Conservation (phyloP, 2,888 invertebrate species). For the Thecocarcelia acutangulata region DNA sequence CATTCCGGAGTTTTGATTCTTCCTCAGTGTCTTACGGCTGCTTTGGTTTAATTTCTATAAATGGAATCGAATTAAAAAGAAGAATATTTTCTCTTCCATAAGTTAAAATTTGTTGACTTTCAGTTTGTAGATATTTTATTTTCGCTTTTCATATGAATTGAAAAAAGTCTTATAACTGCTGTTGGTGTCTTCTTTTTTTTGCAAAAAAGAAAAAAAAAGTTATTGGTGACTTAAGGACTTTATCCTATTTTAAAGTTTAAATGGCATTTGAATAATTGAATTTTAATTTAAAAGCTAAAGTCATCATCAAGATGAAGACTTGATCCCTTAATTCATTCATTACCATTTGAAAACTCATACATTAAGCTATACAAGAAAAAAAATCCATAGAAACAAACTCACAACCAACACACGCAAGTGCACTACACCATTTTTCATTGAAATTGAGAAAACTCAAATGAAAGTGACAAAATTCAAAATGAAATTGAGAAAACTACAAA, state of each 20-base stretch:
- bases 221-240: slow-evolving; percentile 39
- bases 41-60: slow-evolving; percentile 14
- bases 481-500: no score
- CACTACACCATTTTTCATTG: no score
- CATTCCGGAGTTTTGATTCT: slow-evolving; percentile 16
- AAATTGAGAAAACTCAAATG: no score
- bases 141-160: slow-evolving; percentile 32
- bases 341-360: not conserved
- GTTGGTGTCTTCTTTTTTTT: not conserved
- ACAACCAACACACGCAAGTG: no score
- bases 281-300: slow-evolving; percentile 59
- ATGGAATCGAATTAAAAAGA: not conserved
- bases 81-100: slow-evolving; percentile 14
- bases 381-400: not conserved
- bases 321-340: slow-evolving; percentile 43
- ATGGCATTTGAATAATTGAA: slow-evolving; percentile 66
- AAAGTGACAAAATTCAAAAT: no score
- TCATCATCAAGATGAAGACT: slow-evolving; percentile 41
- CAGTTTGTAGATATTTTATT: slow-evolving; percentile 25
- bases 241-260: slow-evolving; percentile 44
- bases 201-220: not conserved
- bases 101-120: slow-evolving; percentile 57
- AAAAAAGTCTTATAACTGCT: slow-evolving; percentile 21
- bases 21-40: slow-evolving; percentile 13
- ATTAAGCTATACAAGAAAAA: not conserved